A percentile compares a stretch with the other conserved stretches of the same genome.
phyloP scores from a whole-genome alignment of 2,113 vertebrate species.

The Natator depressus region DNA sequence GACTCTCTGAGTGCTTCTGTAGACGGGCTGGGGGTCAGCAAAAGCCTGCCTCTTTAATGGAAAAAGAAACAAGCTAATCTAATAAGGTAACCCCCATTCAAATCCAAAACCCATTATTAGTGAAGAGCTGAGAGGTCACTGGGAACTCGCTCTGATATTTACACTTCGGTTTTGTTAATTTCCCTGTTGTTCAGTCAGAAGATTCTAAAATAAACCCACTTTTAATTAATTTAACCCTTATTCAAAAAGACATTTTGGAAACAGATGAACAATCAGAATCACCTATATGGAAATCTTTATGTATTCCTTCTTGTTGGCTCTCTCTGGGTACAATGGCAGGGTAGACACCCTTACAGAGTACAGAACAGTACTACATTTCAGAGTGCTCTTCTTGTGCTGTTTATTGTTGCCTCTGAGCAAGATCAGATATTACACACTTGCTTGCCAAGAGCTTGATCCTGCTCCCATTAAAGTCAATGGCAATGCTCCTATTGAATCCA shows the following conservation, averaged over 20 bases:
- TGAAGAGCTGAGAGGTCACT: constrained; percentile 1
- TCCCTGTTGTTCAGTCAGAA: background rate
- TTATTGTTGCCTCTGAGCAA: background rate
- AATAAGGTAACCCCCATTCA: background rate
- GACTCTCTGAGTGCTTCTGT: background rate
- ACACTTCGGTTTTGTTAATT: constrained; percentile 36
- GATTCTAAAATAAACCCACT: constrained; percentile 27
- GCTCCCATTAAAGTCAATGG: background rate
- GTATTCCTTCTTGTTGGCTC: background rate
- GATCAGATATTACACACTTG: background rate
- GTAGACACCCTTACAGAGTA: background rate
- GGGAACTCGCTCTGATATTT: constrained; percentile 4
- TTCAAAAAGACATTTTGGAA: background rate
- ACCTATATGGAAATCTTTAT: background rate
- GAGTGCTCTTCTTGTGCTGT: background rate
- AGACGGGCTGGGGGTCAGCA: background rate
- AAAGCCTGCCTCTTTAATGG: background rate
- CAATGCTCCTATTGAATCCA: accelerated
- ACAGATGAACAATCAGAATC: background rate
- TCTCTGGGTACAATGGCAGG: background rate
- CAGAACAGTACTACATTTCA: background rate
- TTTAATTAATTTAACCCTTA: background rate
- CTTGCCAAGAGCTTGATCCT: background rate
- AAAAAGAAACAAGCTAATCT: constrained; percentile 37
- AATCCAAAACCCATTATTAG: constrained; percentile 8